Conservation (phyloP, 2,797 vertebrate genomes). For the Cephalopachus bancanus region DNA sequence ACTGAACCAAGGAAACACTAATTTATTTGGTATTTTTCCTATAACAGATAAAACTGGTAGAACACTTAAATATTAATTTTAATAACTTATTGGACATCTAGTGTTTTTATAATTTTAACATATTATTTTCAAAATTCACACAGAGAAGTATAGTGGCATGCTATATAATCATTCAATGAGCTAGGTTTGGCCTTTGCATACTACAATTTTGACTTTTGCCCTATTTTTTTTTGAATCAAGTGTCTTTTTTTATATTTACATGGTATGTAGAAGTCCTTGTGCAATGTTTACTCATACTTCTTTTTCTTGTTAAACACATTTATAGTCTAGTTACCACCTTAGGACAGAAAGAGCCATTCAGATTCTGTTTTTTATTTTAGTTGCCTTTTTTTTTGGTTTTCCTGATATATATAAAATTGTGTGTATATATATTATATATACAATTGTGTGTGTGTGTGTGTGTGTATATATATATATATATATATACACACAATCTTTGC, state of each 20-base stretch:
- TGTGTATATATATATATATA: too few species aligned
- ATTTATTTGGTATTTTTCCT: background rate
- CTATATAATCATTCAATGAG: background rate
- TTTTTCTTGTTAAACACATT: background rate
- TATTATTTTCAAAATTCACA: constrained; percentile 8
- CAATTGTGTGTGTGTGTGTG: too few species aligned
- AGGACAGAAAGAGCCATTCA: background rate
- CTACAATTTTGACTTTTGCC: background rate
- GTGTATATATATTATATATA: too few species aligned
- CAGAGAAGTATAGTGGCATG: background rate
- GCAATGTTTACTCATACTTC: background rate
- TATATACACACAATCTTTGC: background rate
- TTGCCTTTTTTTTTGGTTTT: background rate
- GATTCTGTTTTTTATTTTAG: background rate
- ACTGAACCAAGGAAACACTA: background rate
- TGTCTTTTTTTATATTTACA: background rate
- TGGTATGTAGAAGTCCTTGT: background rate
- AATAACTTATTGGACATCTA: background rate
- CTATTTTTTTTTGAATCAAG: background rate
- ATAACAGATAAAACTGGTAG: background rate
- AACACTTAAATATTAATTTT: background rate
- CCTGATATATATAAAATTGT: too few species aligned
- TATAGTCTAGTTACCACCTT: background rate
- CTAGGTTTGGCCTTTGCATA: background rate
- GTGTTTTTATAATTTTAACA: background rate